Evolutionary conservation across 2,797 vertebrate genomes (phyloP), one percentile per base, ranked within the genome.

Genomic region (Xyrichtys novacula): DNA sequence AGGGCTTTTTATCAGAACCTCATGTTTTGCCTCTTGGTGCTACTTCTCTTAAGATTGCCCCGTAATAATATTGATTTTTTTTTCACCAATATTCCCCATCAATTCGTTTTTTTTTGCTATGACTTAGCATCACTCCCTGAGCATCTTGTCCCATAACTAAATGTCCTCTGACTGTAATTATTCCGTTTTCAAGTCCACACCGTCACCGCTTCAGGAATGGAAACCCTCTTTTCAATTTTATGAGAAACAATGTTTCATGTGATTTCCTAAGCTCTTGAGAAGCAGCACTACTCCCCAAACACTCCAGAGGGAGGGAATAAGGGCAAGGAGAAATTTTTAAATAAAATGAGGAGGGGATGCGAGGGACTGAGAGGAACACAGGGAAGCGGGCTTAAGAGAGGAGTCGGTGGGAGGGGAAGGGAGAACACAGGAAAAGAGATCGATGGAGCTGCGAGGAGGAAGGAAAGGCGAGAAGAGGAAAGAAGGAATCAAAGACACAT

Each of bases 61-160:
- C 74, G 65, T 81, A 84, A 84, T 90, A 87, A 66, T 70, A 88
- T 86, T 74, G 84, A 86, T 85, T 76, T 80, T 62, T 46, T 25
- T 15, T 34, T 2, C 2, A 12, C 64, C 31, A 6, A 34, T 14
- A 31, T 78, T 61, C 32, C 54, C 56, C 74, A 78, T 86, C 75
- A 78, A 70, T 65, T 70, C 36, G 49, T 70, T 25, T 25, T 69
- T 81, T 42, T 66, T 44, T 26, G 19, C 17, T 17, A 15, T 65
- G 67, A 78, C 79, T 79, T 55, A 78, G 50, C 56, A 72, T 82
- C 50, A 70, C 78, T 65, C 49, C 47, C 53, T 55, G 40, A 84
- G 73, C 64, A 61, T 74, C 58, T 44, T 2, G 16, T 20, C 19
- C 44, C 32, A 3, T 38, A 61, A 81, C 43, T 26, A 77, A 80